Conservation (phyloP, 2,113 vertebrate species). For the human (Homo sapiens) region GRCh38 chr12:128078501-128079000, state of each 20-base stretch:
- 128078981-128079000: not conserved
- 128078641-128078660: not conserved
- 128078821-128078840: not conserved
- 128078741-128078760: not conserved
- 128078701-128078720: not conserved
- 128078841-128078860: not conserved
- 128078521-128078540: not conserved
- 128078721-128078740: not conserved
- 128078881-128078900: not conserved
- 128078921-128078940: not conserved
- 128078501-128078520: not conserved
- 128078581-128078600: not conserved
- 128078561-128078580: not conserved
- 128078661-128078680: too few species aligned
- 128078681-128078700: accelerated
- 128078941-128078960: not conserved
- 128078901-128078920: not conserved
- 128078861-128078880: not conserved
- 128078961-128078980: not conserved
- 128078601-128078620: not conserved
- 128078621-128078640: not conserved
- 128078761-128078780: not conserved
- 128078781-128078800: not conserved
- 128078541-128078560: not conserved
- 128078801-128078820: not conserved